phyloP scores from a whole-genome alignment of 2,797 vertebrate genomes.

The Rhynchonycteris naso region DNA sequence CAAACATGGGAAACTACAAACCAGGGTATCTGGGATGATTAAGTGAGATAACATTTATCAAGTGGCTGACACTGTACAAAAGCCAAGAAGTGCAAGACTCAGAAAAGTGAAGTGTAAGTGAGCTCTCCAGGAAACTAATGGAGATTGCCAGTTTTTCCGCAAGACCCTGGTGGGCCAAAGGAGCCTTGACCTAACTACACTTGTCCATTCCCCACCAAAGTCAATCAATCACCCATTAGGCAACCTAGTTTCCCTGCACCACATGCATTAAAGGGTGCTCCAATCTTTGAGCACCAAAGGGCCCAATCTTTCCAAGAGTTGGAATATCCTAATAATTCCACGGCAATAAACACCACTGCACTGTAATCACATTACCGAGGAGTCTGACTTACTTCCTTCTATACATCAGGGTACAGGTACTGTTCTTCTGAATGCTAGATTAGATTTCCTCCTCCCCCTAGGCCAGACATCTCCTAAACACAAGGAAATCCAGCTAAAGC shows the following conservation, averaged over 20 bases:
- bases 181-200: neutral
- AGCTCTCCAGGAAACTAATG: neutral
- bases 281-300: conserved; percentile 7
- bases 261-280: neutral
- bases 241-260: neutral
- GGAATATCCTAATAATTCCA: conserved; percentile 9
- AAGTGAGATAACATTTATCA: conserved; percentile 21
- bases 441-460: conserved; percentile 23
- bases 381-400: conserved; percentile 53
- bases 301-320: conserved; percentile 29
- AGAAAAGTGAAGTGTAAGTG: neutral
- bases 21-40: conserved; percentile 41
- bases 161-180: neutral
- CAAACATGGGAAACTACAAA: conserved; percentile 1
- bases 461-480: conserved; percentile 32
- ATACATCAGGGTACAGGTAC: neutral
- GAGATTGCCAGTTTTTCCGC: neutral
- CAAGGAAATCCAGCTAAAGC: conserved; percentile 44
- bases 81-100: neutral
- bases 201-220: neutral
- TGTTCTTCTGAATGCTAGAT: conserved; percentile 32
- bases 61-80: neutral
- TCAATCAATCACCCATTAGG: neutral
- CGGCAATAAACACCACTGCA: neutral
- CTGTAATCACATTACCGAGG: neutral